Percentiles rank a stretch among this genome's conserved stretches.
These are phyloP conservation scores for Polymixis lichenea DNA, from an alignment of 2,888 invertebrate species.

Conservation along the genomic window DNA sequence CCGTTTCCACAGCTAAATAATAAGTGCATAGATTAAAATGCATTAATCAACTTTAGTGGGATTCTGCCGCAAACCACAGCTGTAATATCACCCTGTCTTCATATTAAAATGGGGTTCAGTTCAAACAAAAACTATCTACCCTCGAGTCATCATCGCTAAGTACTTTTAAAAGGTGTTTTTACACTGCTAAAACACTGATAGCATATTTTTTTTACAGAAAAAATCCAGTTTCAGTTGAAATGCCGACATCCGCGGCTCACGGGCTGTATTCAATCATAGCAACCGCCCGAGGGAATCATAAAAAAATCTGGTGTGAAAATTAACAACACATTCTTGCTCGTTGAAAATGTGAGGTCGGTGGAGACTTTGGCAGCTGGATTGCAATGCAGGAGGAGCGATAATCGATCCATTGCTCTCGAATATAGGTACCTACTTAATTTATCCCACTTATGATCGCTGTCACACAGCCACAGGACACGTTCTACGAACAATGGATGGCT, in stretches of 20 bases:
- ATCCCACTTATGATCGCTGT: too few species aligned
- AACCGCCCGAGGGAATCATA: constrained; percentile 73
- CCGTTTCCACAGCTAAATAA: constrained; percentile 40
- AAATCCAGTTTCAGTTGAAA: constrained; percentile 59
- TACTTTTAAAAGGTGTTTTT: constrained; percentile 72
- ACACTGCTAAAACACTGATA: constrained; percentile 71
- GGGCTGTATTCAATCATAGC: constrained; percentile 82
- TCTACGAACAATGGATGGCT: background rate
- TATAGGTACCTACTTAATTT: background rate
- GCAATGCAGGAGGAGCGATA: background rate
- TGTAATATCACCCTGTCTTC: constrained; percentile 47
- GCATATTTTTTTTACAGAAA: constrained; percentile 62
- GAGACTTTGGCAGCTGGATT: constrained; percentile 7
- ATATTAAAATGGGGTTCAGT: constrained; percentile 54
- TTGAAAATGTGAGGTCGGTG: constrained; percentile 34
- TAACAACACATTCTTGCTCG: constrained; percentile 74
- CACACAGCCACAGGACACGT: background rate
- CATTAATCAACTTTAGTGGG: constrained; percentile 62
- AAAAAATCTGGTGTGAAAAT: constrained; percentile 81
- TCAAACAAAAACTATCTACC: constrained; percentile 57
- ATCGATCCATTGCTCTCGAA: background rate
- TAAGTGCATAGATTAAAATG: constrained; percentile 51
- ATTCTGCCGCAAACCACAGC: constrained; percentile 42
- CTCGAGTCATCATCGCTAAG: constrained; percentile 60
- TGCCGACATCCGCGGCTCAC: constrained; percentile 73